Conservation (phyloP, 1,140 invertebrate genomes). For the Pachyrhynchus sulphureomaculatus region DNA sequence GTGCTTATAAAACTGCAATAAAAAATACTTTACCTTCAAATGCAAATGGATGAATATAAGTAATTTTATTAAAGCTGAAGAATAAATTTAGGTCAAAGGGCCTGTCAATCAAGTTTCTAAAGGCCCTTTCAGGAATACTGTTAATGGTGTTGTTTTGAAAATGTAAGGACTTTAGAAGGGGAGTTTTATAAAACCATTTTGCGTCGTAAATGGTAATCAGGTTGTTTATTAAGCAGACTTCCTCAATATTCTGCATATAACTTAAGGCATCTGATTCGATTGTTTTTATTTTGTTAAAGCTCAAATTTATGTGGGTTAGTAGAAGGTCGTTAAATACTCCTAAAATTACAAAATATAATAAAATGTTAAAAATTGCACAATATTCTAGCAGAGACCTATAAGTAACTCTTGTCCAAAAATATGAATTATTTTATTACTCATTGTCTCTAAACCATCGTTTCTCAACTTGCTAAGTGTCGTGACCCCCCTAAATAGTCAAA, state of each 20-base stretch:
- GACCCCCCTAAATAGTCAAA: too few relatives aligned
- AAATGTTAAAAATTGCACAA: too few relatives aligned
- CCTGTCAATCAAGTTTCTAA: constrained; percentile 19
- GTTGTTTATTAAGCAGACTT: constrained; percentile 16
- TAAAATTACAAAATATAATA: constrained; percentile 6
- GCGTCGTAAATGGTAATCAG: constrained; percentile 4
- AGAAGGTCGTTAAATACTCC: constrained; percentile 16
- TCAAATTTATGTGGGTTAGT: constrained; percentile 9
- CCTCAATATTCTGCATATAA: constrained; percentile 16
- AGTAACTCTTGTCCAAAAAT: too few relatives aligned
- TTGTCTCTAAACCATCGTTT: too few relatives aligned
- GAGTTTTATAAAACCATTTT: constrained; percentile 19
- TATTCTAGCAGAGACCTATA: too few relatives aligned
- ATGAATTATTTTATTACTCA: too few relatives aligned
- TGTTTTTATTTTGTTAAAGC: constrained; percentile 15
- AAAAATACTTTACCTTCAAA: constrained; percentile 18
- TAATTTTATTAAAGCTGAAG: constrained; percentile 21
- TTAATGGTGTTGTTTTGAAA: constrained; percentile 26
- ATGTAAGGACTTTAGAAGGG: constrained; percentile 10
- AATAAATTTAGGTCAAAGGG: constrained; percentile 5
- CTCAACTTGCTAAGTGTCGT: too few relatives aligned
- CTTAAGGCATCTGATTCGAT: constrained; percentile 21
- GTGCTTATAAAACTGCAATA: too few relatives aligned
- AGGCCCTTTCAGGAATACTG: constrained; percentile 7
- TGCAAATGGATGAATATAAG: constrained; percentile 6